These are phyloP conservation scores for Hiodon tergisus DNA, from an alignment of 2,113 vertebrate genomes.

Conservation along the genomic window DNA sequence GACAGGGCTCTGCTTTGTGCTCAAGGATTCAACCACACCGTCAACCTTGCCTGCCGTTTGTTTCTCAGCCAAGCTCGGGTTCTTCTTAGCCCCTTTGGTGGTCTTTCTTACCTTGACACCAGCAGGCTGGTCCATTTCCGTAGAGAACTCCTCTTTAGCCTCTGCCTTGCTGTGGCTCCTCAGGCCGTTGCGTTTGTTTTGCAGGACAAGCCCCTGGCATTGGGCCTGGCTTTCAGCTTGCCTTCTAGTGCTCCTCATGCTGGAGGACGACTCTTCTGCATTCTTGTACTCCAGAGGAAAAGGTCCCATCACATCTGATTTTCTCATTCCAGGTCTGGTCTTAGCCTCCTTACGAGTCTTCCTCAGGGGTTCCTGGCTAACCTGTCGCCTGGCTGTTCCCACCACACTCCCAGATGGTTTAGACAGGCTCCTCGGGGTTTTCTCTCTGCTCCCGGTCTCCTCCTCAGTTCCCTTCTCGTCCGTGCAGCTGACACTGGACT, in stretches of 20 bases:
- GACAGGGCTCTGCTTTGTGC: too few species aligned
- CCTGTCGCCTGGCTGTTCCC: not conserved
- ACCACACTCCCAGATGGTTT: constrained; percentile 11
- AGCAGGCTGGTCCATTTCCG: not conserved
- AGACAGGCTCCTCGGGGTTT: constrained; percentile 23
- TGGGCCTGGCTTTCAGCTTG: constrained; percentile 31
- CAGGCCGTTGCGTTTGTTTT: not conserved
- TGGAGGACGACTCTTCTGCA: not conserved
- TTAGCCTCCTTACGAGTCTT: constrained; percentile 21
- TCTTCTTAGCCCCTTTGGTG: too few species aligned
- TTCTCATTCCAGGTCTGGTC: constrained; percentile 48
- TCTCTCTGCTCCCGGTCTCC: constrained; percentile 24
- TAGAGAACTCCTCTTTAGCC: constrained; percentile 10
- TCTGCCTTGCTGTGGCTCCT: not conserved
- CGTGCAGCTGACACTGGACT: not conserved
- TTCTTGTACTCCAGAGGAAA: constrained; percentile 17
- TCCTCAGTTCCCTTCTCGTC: constrained; percentile 26
- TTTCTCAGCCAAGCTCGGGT: too few species aligned
- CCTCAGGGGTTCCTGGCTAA: not conserved
- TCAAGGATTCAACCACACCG: too few species aligned
- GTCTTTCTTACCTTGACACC: constrained; percentile 26
- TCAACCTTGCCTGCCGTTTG: too few species aligned
- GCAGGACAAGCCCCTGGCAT: not conserved
- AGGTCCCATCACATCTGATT: constrained; percentile 40
- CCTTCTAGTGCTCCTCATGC: constrained; percentile 37